Evolutionary conservation across 2,113 vertebrate species (phyloP), one percentile per base, ranked within the genome.

Genomic region (Clinocottus analis): DNA sequence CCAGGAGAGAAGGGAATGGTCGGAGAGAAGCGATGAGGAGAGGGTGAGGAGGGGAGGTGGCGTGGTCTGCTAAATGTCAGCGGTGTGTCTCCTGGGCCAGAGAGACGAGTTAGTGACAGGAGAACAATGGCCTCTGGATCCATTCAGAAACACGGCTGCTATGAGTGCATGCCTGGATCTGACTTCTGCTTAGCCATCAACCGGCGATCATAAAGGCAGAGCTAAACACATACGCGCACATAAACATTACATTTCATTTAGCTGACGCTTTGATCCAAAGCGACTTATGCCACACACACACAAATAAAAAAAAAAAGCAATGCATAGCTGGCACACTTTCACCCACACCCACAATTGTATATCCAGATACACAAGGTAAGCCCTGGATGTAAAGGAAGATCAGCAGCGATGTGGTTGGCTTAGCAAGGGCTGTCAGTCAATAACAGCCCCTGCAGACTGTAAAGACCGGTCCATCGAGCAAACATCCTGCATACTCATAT

Each of bases 41-140:
- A 21, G 75, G 64, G 53, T 80, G 72, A 43, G 17, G 55, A 58
- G 23, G 75, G 64, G 53, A 77, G 72, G 47, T 12, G 55, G 64
- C n/a, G n/a, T 19, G 83, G 79, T 59, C 86, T 85, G 75, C 75
- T 93, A 90, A 93, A 94, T 94, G 93, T 93, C 95, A 95, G 91
- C 86, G 19, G 59, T 72, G 77, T 88, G 91, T 94, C 91, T 94
- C 93, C 86, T 93, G 93, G 91, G 91, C 83, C 87, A 79, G 86
- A 85, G 81, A 90, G 92, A 90, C 78, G 82, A 86, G 86, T 91
- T 88, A 86, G 89, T 93, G 91, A 92, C 93, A 93, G 86, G 71
- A 85, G 90, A 92, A 93, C 94, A 94, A 93, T 93, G 89, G 92
- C 85, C 33, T 56, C 72, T 81, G 89, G 90, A 90, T 83, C 75